Evolutionary conservation across 2,113 vertebrate species (phyloP), one percentile per base, ranked within the genome.

Genomic region (Actenoides lindsayi): DNA sequence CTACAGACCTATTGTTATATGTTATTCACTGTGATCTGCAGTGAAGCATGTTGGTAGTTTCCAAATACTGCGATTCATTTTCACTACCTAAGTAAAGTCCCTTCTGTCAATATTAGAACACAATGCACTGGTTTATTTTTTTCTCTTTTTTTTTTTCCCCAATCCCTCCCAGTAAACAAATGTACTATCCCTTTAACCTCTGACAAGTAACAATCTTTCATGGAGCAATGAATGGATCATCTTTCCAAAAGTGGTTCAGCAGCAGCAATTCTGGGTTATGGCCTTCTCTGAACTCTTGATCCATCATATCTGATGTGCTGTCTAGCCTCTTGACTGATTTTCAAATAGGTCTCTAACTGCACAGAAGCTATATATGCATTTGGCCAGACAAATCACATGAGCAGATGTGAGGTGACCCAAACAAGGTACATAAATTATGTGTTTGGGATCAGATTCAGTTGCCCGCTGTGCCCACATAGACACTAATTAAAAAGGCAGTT

Each of bases 401-500:
- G 46, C 93, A 95, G 87, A 91, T 95, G 82, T 69, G 90, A 85
- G 35, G 37, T 93, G 82, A 94, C 70, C 90, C 87, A 88, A 90
- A 87, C 59, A 13, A 77, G 67, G 71, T 30, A 33, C 50, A 24
- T 62, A 79, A 94, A 87, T 94, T 3, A 95, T 89, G 50, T 88
- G 41, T 92, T 85, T 85, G 93, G 85, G 54, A 94, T 80, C 71
- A 54, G 90, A 83, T 76, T 96, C 75, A 83, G 78, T 83, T 74
- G 78, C 63, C 87, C 3, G 1, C 90, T 95, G 87, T 91, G 84
- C 57, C 67, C 37, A 62, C 23, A 0, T 4, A 76, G 48, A 76
- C 48, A n/a, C 65, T 93, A 93, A 95, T 75, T 82, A 64, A 94
- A 96, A 96, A 91, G 68, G 14, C 24, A 69, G 25, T 41, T 69